Evolutionary conservation across 2,113 vertebrate genomes (phyloP).

Genomic region (Clarias gariepinus): DNA sequence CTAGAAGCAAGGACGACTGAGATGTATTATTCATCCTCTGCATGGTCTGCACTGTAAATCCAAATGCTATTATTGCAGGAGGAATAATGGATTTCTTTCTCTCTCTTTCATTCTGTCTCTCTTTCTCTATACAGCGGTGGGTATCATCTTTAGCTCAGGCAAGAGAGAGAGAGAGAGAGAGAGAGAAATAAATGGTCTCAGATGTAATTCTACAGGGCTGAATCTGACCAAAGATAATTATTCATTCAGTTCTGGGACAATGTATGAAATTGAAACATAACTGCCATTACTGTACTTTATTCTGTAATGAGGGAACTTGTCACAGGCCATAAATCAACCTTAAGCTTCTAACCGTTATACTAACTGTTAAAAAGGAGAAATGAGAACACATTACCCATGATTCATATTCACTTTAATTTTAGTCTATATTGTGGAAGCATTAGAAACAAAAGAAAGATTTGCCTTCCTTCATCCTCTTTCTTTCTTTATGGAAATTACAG

Average conservation of each 20-base stretch:
- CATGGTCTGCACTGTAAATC: conserved; percentile 38
- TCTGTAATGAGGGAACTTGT: conserved; percentile 30
- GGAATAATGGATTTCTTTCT: conserved; percentile 43
- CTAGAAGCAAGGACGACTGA: background rate
- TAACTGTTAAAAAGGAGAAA: conserved; percentile 22
- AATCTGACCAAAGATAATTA: conserved; percentile 50
- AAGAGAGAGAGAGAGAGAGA: background rate
- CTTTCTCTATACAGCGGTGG: background rate
- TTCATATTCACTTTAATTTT: background rate
- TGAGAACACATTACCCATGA: conserved; percentile 5
- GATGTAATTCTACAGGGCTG: conserved; percentile 26
- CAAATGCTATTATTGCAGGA: conserved; percentile 45
- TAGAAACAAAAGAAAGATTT: background rate
- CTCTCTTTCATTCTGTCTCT: background rate
- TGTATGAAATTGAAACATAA: conserved; percentile 43
- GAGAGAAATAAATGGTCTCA: conserved; percentile 46
- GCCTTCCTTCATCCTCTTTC: background rate
- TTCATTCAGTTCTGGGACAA: conserved; percentile 41
- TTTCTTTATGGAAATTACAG: background rate
- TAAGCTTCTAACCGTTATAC: conserved; percentile 1
- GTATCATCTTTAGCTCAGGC: conserved; percentile 27
- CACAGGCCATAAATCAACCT: conserved; percentile 41
- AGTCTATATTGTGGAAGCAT: background rate
- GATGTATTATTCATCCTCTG: conserved; percentile 43
- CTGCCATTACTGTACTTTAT: conserved; percentile 21